Evolutionary conservation across 2,888 invertebrate species (phyloP).

Genomic region (Pimpla rufipes): DNA sequence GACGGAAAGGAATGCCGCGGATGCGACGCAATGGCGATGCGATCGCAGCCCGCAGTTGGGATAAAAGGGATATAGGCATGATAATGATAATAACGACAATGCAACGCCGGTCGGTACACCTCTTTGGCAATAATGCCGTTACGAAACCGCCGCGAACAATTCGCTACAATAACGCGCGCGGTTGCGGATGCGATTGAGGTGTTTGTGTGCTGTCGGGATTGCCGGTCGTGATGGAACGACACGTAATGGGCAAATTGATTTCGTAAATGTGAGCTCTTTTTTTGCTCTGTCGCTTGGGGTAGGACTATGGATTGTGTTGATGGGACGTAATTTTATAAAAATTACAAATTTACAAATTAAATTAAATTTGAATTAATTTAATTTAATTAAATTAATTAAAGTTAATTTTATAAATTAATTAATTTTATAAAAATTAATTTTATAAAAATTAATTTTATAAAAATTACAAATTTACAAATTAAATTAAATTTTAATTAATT

Average conservation of each 20-base stretch:
- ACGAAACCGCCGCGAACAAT: slow-evolving; percentile 18
- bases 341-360: too few species aligned
- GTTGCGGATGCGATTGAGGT: background rate
- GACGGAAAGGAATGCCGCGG: slow-evolving; percentile 33
- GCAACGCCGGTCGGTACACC: background rate
- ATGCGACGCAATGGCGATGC: slow-evolving; percentile 20
- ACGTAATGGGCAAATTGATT: background rate
- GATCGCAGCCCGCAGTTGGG: slow-evolving; percentile 10
- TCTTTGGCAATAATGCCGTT: slow-evolving; percentile 13
- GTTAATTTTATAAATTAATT: too few species aligned
- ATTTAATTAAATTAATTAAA: too few species aligned
- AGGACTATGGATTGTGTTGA: too few species aligned
- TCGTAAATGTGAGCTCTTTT: background rate
- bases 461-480: too few species aligned
- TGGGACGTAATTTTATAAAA: too few species aligned
- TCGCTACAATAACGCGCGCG: background rate
- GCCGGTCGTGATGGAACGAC: background rate
- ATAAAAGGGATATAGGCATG: slow-evolving; percentile 17
- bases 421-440: too few species aligned
- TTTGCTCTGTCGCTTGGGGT: too few species aligned
- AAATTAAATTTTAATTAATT: too few species aligned
- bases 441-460: too few species aligned
- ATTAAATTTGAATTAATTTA: too few species aligned
- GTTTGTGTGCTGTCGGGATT: background rate
- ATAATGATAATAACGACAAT: background rate